Evolutionary conservation across 2,888 invertebrate species (phyloP).

Genomic region (Plebejus anna): DNA sequence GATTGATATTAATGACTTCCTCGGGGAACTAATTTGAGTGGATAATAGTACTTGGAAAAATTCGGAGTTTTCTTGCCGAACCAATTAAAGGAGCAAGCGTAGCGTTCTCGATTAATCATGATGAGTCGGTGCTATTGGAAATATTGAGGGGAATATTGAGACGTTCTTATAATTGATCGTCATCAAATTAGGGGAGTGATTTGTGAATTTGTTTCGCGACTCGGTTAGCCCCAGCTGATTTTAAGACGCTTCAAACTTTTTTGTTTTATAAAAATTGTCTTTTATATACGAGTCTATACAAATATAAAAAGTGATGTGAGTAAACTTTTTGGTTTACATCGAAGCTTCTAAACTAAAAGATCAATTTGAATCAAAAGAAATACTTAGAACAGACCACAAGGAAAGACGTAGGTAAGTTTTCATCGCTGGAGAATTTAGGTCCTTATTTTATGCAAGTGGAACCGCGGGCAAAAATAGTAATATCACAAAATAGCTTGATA

Average conservation of each 20-base stretch:
- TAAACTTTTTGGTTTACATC: no score
- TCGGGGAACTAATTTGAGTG: slow-evolving; percentile 71
- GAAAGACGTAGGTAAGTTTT: no score
- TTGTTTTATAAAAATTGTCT: neutral
- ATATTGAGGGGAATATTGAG: slow-evolving; percentile 40
- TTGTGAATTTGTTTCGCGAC: slow-evolving; percentile 32
- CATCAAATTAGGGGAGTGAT: slow-evolving; percentile 36
- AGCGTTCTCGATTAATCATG: slow-evolving; percentile 39
- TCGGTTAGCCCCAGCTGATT: neutral
- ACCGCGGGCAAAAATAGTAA: neutral
- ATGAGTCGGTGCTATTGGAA: slow-evolving; percentile 36
- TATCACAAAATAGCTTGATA: neutral
- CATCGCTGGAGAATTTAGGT: no score
- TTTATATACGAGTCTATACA: neutral
- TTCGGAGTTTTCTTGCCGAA: slow-evolving; percentile 38
- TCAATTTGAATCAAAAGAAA: no score
- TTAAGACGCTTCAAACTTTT: no score
- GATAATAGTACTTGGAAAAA: slow-evolving; percentile 75
- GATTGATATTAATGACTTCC: slow-evolving; percentile 76
- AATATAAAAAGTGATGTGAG: neutral
- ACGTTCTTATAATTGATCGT: slow-evolving; percentile 36
- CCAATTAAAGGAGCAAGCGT: slow-evolving; percentile 38
- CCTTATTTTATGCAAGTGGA: no score
- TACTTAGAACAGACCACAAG: no score
- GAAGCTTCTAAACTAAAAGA: no score